phyloP scores from a whole-genome alignment of 2,888 invertebrate genomes.

The Spodoptera picta region DNA sequence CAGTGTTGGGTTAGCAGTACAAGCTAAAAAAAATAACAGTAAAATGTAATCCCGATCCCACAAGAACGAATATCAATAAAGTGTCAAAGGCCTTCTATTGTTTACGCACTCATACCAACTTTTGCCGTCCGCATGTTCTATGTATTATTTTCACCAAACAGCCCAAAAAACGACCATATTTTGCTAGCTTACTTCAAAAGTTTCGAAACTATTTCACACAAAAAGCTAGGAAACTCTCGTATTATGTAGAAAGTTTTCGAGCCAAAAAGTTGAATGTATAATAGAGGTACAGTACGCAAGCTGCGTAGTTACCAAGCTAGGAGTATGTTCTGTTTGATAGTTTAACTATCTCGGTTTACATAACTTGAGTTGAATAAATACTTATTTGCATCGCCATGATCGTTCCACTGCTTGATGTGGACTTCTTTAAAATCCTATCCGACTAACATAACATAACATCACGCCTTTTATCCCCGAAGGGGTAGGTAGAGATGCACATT shows the following conservation, averaged over 20 bases:
- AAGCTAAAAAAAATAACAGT: no score
- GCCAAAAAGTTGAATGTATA: slow-evolving; percentile 53
- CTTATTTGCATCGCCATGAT: no score
- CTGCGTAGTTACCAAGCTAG: slow-evolving; percentile 11
- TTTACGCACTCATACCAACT: slow-evolving; percentile 31
- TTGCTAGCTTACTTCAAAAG: slow-evolving; percentile 46
- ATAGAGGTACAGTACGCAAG: slow-evolving; percentile 38
- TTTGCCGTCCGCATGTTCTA: slow-evolving; percentile 34
- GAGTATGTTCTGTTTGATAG: neutral
- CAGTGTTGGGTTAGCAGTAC: no score
- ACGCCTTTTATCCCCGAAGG: no score
- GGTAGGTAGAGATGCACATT: no score
- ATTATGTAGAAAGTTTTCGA: slow-evolving; percentile 51
- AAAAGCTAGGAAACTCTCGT: slow-evolving; percentile 51
- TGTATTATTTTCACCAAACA: slow-evolving; percentile 11
- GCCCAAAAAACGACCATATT: slow-evolving; percentile 42
- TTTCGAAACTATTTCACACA: slow-evolving; percentile 48
- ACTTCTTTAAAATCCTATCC: no score
- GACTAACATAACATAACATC: no score
- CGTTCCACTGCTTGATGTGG: no score
- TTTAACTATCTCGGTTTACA: no score
- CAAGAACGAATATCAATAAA: slow-evolving; percentile 2
- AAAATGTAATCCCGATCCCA: no score
- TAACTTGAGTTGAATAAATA: no score
- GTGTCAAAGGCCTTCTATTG: slow-evolving; percentile 13